Evolutionary conservation across 2,888 invertebrate genomes (phyloP), one percentile per base, ranked within the genome.

Genomic region (Drosophila rellima): DNA sequence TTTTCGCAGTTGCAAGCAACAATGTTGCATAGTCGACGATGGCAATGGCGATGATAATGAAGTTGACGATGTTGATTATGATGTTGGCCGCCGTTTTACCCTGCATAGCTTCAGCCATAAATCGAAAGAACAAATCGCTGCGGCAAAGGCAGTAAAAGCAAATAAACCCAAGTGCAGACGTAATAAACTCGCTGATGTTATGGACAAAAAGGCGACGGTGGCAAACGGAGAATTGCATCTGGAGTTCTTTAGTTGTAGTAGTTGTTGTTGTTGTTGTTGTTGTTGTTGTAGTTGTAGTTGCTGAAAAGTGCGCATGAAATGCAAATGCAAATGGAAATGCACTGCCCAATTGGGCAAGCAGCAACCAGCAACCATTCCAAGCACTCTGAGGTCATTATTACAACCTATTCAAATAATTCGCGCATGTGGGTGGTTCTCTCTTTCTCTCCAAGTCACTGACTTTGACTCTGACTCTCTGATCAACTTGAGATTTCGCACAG

Each of bases 41-140:
- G 62, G 40, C 44, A 51, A 54, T 67, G 68, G 26, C 40, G 45
- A 72, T 51, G 60, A 72, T 75, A 68, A 78, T 76, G 62, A 57
- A 69, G 65, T 68, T 71, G 76, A 26, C 20, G 13, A 20, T 51
- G 57, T 37, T 45, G 52, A 70, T 75, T 17, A 75, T 66, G 61
- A 61, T 57, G 74, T 52, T 74, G 54, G 74, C 64, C 64, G 52
- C 48, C 39, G 48, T 11, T 35, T 48, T 17, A 40, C 56, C 18
- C 20, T 51, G 52, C 55, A 29, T 37, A 23, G 70, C 59, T 70
- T 51, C 65, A 67, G 70, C 74, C 86, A 85, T 89, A 85, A 85
- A 85, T 85, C 89, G 90, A 85, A 85, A 88, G 90, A 89, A 89
- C 89, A 85, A 85, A 89, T 89, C 89, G 85, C 80, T 85, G 89